phyloP scores from a whole-genome alignment of 2,113 vertebrate species.

The Trichechus manatus region DNA sequence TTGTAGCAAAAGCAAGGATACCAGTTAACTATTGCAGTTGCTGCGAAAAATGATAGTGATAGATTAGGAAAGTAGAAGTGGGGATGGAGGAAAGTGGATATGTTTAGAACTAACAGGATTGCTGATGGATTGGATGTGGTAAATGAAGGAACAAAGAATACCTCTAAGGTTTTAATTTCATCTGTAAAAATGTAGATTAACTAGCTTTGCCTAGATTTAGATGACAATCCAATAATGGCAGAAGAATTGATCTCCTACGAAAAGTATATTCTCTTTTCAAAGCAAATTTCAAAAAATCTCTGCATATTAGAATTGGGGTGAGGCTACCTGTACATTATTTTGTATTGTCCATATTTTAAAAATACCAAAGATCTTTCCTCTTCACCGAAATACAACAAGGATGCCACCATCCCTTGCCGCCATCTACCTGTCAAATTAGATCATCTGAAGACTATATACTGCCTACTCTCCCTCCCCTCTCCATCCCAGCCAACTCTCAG shows the following conservation, averaged over 20 bases:
- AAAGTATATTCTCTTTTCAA: constrained; percentile 35
- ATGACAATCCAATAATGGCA: neutral
- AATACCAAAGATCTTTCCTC: neutral
- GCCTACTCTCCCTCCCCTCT: neutral
- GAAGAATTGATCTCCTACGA: constrained; percentile 38
- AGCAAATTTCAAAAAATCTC: neutral
- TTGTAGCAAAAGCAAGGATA: neutral
- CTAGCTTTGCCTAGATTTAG: neutral
- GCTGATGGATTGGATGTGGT: neutral
- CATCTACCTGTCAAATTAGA: neutral
- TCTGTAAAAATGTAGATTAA: constrained; percentile 31
- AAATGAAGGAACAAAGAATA: neutral
- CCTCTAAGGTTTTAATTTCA: constrained; percentile 40
- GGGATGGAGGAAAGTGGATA: neutral
- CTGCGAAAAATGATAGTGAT: neutral
- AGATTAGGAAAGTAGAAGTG: neutral
- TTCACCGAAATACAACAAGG: neutral
- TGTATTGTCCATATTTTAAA: constrained; percentile 1
- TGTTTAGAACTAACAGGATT: neutral
- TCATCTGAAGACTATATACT: neutral
- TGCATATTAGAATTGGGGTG: neutral
- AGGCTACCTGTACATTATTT: neutral
- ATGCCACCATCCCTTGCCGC: accelerated
- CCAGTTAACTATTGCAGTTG: neutral
- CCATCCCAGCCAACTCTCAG: neutral